Evolutionary conservation across 1,140 invertebrate species (phyloP), one percentile per base, ranked within the genome.

Genomic region (Geopemphigus sp.): DNA sequence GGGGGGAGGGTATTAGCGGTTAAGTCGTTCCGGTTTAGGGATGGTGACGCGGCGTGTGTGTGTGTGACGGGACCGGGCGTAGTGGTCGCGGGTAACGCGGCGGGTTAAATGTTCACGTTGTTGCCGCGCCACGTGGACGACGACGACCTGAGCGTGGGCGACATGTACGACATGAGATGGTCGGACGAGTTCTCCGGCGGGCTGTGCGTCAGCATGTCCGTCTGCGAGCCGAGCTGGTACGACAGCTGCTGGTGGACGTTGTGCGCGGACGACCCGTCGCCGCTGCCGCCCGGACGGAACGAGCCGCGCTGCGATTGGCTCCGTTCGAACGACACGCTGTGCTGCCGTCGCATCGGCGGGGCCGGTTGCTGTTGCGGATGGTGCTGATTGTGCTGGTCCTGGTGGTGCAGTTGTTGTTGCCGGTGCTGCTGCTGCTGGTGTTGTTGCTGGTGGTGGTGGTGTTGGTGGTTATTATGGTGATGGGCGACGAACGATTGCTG

Each of bases 131-230:
- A 72, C 6, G 68, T 29, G 15, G 68, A 72, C 68, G 68, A 72
- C 6, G 74, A 78, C 15, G 74, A 8, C 22, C 74, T 61, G 54
- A 78, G 32, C 14, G 74, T 45, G 8, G 74, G 74, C 22, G 74
- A 78, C 74, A 78, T 78, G 74, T 78, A 78, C 32, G 74, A 78
- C 74, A 78, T 78, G 15, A 78, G 56, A n/a, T 78, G 74, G 57
- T 78, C 74, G 32, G 74, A 78, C 32, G 74, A 63, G 68, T 61
- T 78, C 15, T 78, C 74, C 1, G 74, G 74, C 39, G 74, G 74
- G 32, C 74, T 78, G 39, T 78, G 74, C 32, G 74, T 78, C 56
- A 78, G 57, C 74, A 78, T 78, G 22, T 78, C 74, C n/a, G 74
- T 78, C 39, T 78, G 73, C 57, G 73, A 76, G 22, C 73, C 11